phyloP scores from a whole-genome alignment of 2,888 invertebrate genomes.

The Microchrysa polita region DNA sequence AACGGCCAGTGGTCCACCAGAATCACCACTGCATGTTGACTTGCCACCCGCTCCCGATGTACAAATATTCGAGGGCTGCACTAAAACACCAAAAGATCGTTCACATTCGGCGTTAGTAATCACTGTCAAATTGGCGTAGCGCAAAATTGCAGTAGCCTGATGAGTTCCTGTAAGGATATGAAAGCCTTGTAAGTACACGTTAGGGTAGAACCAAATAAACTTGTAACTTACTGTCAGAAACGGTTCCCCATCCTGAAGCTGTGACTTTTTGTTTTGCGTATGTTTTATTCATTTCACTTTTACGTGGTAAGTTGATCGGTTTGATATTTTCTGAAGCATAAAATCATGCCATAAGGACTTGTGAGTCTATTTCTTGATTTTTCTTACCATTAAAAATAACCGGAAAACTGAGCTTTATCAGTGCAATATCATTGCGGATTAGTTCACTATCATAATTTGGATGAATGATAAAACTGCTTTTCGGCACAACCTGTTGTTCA shows the following conservation, averaged over 20 bases:
- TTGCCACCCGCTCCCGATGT: constrained; percentile 19
- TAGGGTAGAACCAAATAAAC: no score
- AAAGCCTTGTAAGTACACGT: no score
- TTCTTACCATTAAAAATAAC: constrained; percentile 37
- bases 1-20: constrained; percentile 36
- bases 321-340: constrained; percentile 19
- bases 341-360: no score
- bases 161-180: no score
- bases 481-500: neutral
- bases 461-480: constrained; percentile 17
- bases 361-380: neutral
- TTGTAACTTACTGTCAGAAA: constrained; percentile 55
- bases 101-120: constrained; percentile 62
- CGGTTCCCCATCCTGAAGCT: constrained; percentile 67
- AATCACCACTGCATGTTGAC: constrained; percentile 42
- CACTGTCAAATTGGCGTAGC: constrained; percentile 62
- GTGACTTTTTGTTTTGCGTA: constrained; percentile 61
- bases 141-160: constrained; percentile 62
- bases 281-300: neutral
- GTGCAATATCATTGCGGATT: constrained; percentile 39
- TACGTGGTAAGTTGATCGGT: constrained; percentile 19
- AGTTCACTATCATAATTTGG: constrained; percentile 4
- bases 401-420: constrained; percentile 15
- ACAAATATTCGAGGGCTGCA: constrained; percentile 59
- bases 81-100: constrained; percentile 61